Evolutionary conservation across 1,140 invertebrate genomes (phyloP).

Genomic region (Harlomillsia oculata): DNA sequence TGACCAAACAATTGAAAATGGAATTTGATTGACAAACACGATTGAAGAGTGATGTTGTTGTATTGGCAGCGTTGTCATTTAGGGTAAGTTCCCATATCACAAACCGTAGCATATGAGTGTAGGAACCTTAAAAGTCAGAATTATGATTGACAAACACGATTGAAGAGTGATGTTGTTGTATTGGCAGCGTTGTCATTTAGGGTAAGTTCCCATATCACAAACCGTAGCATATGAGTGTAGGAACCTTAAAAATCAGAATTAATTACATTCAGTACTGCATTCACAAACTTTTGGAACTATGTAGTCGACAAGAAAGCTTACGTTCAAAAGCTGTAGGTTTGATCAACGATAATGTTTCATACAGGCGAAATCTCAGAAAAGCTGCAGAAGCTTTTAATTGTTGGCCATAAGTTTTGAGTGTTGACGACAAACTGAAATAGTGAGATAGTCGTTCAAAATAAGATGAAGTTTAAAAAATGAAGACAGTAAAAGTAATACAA

Average conservation of each 20-base stretch:
- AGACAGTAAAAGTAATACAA: not conserved
- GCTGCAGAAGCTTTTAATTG: slow-evolving; percentile 87
- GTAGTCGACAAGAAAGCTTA: slow-evolving; percentile 39
- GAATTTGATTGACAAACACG: slow-evolving; percentile 75
- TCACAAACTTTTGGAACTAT: not conserved
- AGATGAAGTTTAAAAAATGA: not conserved
- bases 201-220: slow-evolving; percentile 96
- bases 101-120: slow-evolving; percentile 76
- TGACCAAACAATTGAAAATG: slow-evolving; percentile 66
- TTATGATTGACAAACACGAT: not conserved
- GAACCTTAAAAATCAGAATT: slow-evolving; percentile 47
- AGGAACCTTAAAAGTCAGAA: slow-evolving; percentile 50
- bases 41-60: slow-evolving; percentile 78
- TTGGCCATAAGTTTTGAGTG: slow-evolving; percentile 85
- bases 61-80: slow-evolving; percentile 88
- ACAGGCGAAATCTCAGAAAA: slow-evolving; percentile 79
- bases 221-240: slow-evolving; percentile 73
- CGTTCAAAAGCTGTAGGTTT: slow-evolving; percentile 75
- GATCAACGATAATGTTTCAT: slow-evolving; percentile 76
- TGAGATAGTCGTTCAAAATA: not conserved
- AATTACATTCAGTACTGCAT: not conserved
- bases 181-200: slow-evolving; percentile 88
- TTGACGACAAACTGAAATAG: slow-evolving; percentile 59
- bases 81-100: slow-evolving; percentile 95
- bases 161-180: slow-evolving; percentile 52